Percentiles rank a stretch among this genome's conserved stretches.
Evolutionary conservation across 1,140 invertebrate species (phyloP).

Genomic region (Delia radicum): DNA sequence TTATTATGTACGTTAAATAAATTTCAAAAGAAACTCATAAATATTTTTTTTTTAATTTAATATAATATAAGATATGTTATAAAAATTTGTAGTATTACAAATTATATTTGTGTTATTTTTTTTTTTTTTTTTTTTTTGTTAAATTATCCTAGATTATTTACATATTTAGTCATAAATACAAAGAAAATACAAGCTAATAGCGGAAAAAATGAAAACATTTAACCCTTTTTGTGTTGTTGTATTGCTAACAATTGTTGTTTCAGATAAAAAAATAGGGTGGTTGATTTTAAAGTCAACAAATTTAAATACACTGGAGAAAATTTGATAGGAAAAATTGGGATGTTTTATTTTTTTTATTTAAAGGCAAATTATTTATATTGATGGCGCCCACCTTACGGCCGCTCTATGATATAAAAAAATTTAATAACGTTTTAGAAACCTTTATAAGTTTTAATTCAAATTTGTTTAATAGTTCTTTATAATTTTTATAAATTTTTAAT

Average conservation of each 20-base stretch:
- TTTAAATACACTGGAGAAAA: neutral
- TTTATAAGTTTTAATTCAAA: too few relatives aligned
- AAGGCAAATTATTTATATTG: too few relatives aligned
- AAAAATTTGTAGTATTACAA: too few relatives aligned
- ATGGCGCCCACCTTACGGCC: too few relatives aligned
- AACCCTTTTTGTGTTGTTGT: neutral
- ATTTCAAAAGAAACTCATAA: neutral
- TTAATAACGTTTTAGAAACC: too few relatives aligned
- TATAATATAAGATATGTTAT: too few relatives aligned
- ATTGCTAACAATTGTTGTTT: neutral
- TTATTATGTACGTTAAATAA: neutral
- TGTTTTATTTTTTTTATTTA: too few relatives aligned
- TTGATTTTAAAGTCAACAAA: too few relatives aligned
- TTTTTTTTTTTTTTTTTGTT: neutral
- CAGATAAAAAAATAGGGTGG: neutral
- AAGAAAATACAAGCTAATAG: too few relatives aligned
- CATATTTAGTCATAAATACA: neutral
- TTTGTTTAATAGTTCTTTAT: too few relatives aligned
- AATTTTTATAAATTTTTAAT: too few relatives aligned
- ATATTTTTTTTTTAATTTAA: neutral
- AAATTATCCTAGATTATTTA: neutral
- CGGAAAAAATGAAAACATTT: neutral
- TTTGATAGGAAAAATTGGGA: neutral
- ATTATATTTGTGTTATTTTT: neutral
- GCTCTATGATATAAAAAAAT: too few relatives aligned